phyloP scores from a whole-genome alignment of 2,113 vertebrate genomes.

The Macrotis lagotis region DNA sequence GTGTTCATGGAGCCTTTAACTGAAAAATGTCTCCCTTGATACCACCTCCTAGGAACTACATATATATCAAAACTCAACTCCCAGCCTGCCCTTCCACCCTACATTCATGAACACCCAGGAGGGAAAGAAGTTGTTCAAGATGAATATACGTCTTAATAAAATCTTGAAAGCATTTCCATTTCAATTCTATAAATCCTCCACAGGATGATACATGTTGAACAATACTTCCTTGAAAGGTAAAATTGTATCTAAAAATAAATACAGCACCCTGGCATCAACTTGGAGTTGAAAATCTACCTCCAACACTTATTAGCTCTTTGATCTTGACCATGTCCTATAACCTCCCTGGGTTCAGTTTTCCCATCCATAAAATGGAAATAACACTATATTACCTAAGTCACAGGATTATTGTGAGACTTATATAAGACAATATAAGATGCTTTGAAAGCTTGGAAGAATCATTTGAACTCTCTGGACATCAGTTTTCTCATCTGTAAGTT shows the following conservation, averaged over 20 bases:
- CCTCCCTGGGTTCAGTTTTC: not conserved
- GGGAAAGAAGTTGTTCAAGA: slow-evolving; percentile 69
- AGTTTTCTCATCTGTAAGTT: not conserved
- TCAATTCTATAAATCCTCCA: slow-evolving; percentile 76
- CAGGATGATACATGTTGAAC: slow-evolving; percentile 45
- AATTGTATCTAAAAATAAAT: slow-evolving; percentile 27
- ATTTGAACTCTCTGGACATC: not conserved
- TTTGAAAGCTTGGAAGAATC: not conserved
- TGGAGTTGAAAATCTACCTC: not conserved
- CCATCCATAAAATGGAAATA: not conserved
- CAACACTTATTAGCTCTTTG: not conserved
- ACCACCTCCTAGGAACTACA: slow-evolving; percentile 53
- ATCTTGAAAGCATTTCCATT: slow-evolving; percentile 76
- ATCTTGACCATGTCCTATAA: not conserved
- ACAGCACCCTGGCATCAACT: not conserved
- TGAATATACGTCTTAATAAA: slow-evolving; percentile 78
- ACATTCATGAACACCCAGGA: slow-evolving; percentile 71
- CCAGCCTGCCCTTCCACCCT: slow-evolving; percentile 67
- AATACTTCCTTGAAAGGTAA: slow-evolving; percentile 72
- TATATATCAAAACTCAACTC: slow-evolving; percentile 72
- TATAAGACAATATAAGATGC: not conserved
- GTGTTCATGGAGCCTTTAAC: slow-evolving; percentile 55
- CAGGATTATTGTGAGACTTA: not conserved
- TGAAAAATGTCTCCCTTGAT: slow-evolving; percentile 75
- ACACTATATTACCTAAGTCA: not conserved